Base-by-base conservation (phyloP, 2,113 vertebrate species). In the Gallinago paraguaiae region DNA sequence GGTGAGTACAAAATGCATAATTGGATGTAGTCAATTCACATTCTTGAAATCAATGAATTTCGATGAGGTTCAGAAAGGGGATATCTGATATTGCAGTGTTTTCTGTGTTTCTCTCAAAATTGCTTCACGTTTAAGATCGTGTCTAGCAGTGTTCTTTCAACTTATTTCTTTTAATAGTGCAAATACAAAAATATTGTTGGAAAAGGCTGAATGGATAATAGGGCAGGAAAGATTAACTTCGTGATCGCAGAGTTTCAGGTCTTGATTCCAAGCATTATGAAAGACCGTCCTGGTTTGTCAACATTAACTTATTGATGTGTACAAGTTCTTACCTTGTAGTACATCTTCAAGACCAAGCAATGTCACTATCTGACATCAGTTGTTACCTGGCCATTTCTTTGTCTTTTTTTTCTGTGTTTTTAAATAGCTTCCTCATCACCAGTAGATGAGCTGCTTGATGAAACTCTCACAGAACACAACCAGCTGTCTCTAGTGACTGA, bases 401-500 rank as follows among this genome's bases (percentile, higher is more conserved):
- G 41, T 69, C 13, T 23, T 24, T 88, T 74, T 76, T 76, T n/a
- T 13, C 79, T 61, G 4, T 61, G 39, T 45, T 91, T 92, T 76
- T 57, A 70, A 87, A 33, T 25, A 53, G 19, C 19, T 95, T 75
- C 14, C 11, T 96, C 95, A 11, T 86, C 70, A 92, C 81, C 54
- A 91, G 35, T 7, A 71, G 96, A 65, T 35, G 88, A 94, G 8
- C 76, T 86, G 24, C 90, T 95, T 43, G 97, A 97, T 9, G 95
- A 96, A 45, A 79, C 85, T 6, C 93, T 96, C 6, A 83, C 41
- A 56, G 95, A 98, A 67, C 59, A 92, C 72, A 98, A 95, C 54
- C 56, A 96, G 43, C 94, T 97, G 54, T 98, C 98, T 63, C 94
- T 95, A 1, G 64, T 80, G 80, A 82, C 96, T 6, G 98, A 97